These are phyloP conservation scores for Anthoscopus minutus DNA, from an alignment of 2,113 vertebrate species.

Conservation along the genomic window DNA sequence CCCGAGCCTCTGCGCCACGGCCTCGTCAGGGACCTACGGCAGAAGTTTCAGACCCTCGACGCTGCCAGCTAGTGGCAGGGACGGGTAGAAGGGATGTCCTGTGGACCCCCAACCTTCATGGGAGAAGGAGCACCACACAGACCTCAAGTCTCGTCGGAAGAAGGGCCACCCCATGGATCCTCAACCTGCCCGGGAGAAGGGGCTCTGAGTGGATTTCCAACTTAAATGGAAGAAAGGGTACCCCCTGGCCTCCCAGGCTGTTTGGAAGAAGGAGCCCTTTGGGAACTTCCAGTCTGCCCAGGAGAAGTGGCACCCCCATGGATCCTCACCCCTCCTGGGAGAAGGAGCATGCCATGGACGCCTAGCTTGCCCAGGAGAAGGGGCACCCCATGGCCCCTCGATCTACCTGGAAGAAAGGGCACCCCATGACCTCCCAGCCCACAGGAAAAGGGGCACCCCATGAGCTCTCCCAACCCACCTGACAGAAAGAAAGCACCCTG, in stretches of 20 bases:
- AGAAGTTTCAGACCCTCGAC: conserved; percentile 88
- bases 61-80: conserved; percentile 65
- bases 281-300: background rate
- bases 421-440: accelerated
- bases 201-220: too few species aligned
- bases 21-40: conserved; percentile 85
- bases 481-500: background rate
- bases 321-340: background rate
- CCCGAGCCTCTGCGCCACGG: conserved; percentile 66
- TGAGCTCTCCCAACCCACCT: background rate
- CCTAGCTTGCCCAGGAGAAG: accelerated
- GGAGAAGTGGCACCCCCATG: accelerated
- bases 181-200: background rate
- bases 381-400: accelerated
- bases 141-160: background rate
- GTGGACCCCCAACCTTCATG: too few species aligned
- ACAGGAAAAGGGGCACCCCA: background rate
- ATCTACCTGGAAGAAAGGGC: accelerated
- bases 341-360: background rate
- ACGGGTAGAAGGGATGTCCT: background rate
- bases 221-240: background rate
- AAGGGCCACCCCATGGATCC: too few species aligned
- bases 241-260: accelerated
- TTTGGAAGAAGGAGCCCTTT: background rate
- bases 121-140: background rate